Percentiles rank a stretch among this genome's conserved stretches.
phyloP scores from a whole-genome alignment of 92 coral and sea anemone species.

The Micromussa lordhowensis region DNA sequence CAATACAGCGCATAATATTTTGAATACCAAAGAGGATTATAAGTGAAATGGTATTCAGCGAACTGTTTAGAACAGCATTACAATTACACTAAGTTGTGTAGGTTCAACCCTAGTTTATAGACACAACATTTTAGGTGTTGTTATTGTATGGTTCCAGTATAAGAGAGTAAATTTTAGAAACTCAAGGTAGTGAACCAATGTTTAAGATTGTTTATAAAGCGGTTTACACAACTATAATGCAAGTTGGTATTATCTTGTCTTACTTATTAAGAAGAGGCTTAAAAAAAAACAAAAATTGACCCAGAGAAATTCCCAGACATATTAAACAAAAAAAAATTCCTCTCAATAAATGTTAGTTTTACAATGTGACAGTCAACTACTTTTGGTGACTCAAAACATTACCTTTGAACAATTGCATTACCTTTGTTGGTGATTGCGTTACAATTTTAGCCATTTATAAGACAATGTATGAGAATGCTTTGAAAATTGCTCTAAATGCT shows the following conservation, averaged over 20 bases:
- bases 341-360: not conserved
- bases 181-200: too few relatives aligned
- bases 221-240: not conserved
- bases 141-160: too few relatives aligned
- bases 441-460: too few relatives aligned
- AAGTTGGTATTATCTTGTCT: not conserved
- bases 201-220: too few relatives aligned
- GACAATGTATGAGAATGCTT: too few relatives aligned
- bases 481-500: too few relatives aligned
- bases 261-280: not conserved
- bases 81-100: too few relatives aligned
- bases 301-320: not conserved
- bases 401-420: too few relatives aligned
- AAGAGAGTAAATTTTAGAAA: too few relatives aligned
- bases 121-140: too few relatives aligned
- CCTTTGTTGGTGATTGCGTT: too few relatives aligned
- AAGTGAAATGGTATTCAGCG: not conserved
- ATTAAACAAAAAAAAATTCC: not conserved
- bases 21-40: not conserved
- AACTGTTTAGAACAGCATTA: not conserved
- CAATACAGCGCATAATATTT: not conserved
- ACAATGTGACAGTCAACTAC: not conserved
- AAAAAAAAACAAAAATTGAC: not conserved
- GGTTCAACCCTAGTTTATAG: too few relatives aligned
- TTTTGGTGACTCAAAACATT: not conserved